A percentile compares a stretch with the other conserved stretches of the same genome.
Conservation (phyloP, 2,113 vertebrate genomes). For the Odocoileus virginianus region DNA sequence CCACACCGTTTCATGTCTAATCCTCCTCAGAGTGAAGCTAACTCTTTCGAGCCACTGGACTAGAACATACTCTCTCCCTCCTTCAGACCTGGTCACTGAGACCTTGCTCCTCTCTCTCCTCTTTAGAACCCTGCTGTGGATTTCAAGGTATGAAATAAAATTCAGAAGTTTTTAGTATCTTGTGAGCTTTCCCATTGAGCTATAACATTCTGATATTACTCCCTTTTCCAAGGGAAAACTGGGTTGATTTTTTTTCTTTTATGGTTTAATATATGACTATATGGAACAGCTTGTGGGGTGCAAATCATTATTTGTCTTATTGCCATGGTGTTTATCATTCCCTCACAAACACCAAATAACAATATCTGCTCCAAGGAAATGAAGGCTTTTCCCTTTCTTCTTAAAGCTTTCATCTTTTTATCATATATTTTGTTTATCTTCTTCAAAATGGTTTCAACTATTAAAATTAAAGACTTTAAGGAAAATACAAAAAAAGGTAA, state of each 20-base stretch:
- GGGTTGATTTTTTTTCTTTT: background rate
- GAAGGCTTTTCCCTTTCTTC: background rate
- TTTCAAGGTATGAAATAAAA: background rate
- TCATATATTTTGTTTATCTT: conserved; percentile 4
- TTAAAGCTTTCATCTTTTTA: background rate
- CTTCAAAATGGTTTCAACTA: conserved; percentile 7
- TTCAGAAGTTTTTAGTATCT: background rate
- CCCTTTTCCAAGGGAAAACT: conserved; percentile 6
- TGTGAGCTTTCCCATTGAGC: background rate
- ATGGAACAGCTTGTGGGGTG: background rate
- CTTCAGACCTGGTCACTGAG: background rate
- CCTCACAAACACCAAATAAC: conserved; percentile 1
- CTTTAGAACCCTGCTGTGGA: background rate
- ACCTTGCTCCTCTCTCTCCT: background rate
- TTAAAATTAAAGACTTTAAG: conserved; percentile 47
- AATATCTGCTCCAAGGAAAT: background rate
- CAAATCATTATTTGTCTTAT: background rate
- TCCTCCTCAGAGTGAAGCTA: background rate
- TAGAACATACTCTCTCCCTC: background rate
- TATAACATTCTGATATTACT: conserved; percentile 19
- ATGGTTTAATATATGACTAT: background rate
- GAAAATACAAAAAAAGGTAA: conserved; percentile 24
- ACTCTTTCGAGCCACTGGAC: background rate
- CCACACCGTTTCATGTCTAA: background rate
- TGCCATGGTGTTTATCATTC: background rate